Base-by-base conservation (phyloP, 1,140 invertebrate genomes). In the Aplysia californica region DNA sequence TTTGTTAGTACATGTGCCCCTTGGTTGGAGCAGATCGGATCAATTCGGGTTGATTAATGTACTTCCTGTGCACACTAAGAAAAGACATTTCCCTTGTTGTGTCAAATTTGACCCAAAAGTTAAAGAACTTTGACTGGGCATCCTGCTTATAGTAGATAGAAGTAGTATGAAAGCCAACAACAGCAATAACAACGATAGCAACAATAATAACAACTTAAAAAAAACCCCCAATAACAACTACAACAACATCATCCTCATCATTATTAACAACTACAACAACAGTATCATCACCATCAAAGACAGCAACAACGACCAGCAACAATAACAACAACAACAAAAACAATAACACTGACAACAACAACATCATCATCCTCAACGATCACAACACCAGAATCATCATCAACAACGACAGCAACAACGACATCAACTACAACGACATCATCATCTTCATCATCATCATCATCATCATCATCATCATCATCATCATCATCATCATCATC, bases 401-500 rank as follows among this genome's bases (percentile, higher is more conserved):
- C 6, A 26, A 18, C 26, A 61, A 26, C 26, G 26, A 61, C 15
- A 61, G 15, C 59, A 61, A 20, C 26, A 61, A 18, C 59, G 15
- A 15, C 15, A 61, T 61, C 59, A 61, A 18, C 26, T 15, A 18
- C 15, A 61, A 10, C 26, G 15, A 10, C 26, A 61, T 61, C 59
- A 61, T 20, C 59, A 61, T 20, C 59, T 18, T 29, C 59, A 61
- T 61, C 26, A 61, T 15, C 59, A 61, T 61, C 59, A 61, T 20
- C 26, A 29, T 20, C 26, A 61, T 61, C 26, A 61, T 20, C 59
- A 61, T 20, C 59, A 61, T 61, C 59, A 61, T 20, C 59, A 61
- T 61, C 59, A 61, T 61, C 59, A 61, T 20, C 59, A 61, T 20
- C 59, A 20, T 61, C 59, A 61, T 20, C 59, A 61, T 20, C 59